phyloP scores from a whole-genome alignment of 2,888 invertebrate genomes.

The Liposcelis brunnea region DNA sequence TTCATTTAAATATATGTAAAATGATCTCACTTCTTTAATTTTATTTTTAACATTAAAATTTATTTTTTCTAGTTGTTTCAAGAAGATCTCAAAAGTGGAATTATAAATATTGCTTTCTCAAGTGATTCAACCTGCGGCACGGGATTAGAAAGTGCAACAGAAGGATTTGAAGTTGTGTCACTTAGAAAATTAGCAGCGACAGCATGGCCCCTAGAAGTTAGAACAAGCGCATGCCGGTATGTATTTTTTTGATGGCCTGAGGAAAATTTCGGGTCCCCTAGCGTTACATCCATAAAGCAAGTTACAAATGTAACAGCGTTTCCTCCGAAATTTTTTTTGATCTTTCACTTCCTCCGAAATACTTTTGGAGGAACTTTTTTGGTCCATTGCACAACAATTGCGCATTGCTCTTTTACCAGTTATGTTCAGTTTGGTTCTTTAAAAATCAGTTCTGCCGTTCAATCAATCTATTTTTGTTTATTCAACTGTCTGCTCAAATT shows the following conservation, averaged over 20 bases:
- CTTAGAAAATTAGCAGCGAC: conserved; percentile 23
- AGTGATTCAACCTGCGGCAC: conserved; percentile 44
- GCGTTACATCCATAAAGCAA: too few species aligned
- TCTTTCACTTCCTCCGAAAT: too few species aligned
- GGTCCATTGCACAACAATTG: too few species aligned
- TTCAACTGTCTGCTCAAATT: too few species aligned
- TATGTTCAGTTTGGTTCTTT: too few species aligned
- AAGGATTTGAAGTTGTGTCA: conserved; percentile 38
- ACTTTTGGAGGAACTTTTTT: too few species aligned
- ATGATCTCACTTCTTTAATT: not conserved
- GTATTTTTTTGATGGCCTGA: conserved; percentile 13
- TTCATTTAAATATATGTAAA: not conserved
- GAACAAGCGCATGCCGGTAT: conserved; percentile 23
- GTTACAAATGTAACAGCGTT: too few species aligned
- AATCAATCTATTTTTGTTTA: too few species aligned
- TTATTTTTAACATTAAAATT: not conserved
- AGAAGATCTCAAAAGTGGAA: conserved; percentile 31
- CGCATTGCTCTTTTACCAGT: too few species aligned
- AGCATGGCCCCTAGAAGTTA: conserved; percentile 27
- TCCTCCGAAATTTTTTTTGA: too few species aligned
- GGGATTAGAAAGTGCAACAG: conserved; percentile 33
- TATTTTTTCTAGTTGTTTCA: conserved; percentile 28
- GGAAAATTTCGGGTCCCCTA: too few species aligned
- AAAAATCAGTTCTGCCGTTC: too few species aligned
- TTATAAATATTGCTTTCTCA: conserved; percentile 39